Percentiles rank a stretch among this genome's conserved stretches.
These are phyloP conservation scores for Brachionus rubens DNA, from an alignment of 1,140 invertebrate species.

Conservation along the genomic window DNA sequence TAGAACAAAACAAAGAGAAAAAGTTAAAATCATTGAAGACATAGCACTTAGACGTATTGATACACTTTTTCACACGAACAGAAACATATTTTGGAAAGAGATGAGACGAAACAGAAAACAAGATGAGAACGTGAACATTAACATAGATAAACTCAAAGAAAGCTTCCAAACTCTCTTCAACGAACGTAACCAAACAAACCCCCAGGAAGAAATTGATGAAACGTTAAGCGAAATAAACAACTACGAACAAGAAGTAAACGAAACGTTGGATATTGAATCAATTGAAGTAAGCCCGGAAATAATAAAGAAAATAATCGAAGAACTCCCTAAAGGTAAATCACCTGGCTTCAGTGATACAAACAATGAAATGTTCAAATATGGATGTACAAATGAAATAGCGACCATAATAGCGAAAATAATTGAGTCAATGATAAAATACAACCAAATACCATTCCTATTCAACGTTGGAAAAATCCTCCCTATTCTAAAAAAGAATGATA, in stretches of 20 bases:
- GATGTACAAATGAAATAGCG: conserved; percentile 17
- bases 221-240: conserved; percentile 2
- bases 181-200: not conserved
- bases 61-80: not conserved
- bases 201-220: not conserved
- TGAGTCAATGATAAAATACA: not conserved
- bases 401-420: not conserved
- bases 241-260: not conserved
- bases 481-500: not conserved
- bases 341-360: not conserved
- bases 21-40: not conserved
- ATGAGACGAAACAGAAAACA: not conserved
- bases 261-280: not conserved
- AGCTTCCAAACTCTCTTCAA: conserved; percentile 18
- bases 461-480: not conserved
- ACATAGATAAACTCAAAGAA: not conserved
- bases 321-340: conserved; percentile 19
- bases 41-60: not conserved
- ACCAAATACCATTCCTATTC: not conserved
- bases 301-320: conserved; percentile 33
- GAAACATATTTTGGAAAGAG: conserved; percentile 28
- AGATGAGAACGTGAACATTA: not conserved
- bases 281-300: not conserved
- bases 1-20: conserved; percentile 10
- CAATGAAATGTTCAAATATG: conserved; percentile 39